Conservation (phyloP, 2,888 invertebrate genomes). For the Apotomis betuletana region DNA sequence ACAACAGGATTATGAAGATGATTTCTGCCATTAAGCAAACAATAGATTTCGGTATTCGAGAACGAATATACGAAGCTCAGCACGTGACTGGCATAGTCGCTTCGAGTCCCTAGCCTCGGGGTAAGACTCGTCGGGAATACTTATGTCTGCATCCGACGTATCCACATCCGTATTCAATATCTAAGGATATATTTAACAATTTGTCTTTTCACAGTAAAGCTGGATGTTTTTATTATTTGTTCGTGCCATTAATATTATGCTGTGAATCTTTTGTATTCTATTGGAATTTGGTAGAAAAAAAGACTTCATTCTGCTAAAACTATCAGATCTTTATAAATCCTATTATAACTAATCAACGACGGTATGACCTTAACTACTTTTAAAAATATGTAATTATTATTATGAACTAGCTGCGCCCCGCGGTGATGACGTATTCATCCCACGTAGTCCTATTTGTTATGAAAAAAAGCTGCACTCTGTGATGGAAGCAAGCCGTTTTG, state of each 20-base stretch:
- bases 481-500: too few relatives aligned
- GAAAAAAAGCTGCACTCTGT: too few relatives aligned
- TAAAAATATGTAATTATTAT: too few relatives aligned
- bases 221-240: slow-evolving; percentile 3
- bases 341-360: too few relatives aligned
- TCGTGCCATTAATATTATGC: too few relatives aligned
- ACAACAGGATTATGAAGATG: slow-evolving; percentile 26
- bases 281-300: too few relatives aligned
- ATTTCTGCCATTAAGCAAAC: slow-evolving; percentile 47
- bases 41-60: slow-evolving; percentile 61
- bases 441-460: too few relatives aligned
- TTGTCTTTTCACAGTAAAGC: slow-evolving; percentile 16
- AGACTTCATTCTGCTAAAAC: too few relatives aligned
- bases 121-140: slow-evolving; percentile 30
- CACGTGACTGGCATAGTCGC: slow-evolving; percentile 59
- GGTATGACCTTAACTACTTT: too few relatives aligned
- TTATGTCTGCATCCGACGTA: slow-evolving; percentile 43
- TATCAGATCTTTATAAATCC: too few relatives aligned
- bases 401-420: too few relatives aligned
- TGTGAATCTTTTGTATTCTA: background rate
- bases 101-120: background rate
- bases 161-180: slow-evolving; percentile 48
- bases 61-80: slow-evolving; percentile 57
- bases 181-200: slow-evolving; percentile 38
- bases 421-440: too few relatives aligned